A percentile compares a stretch with the other conserved stretches of the same genome.
Evolutionary conservation across 2,888 invertebrate species (phyloP).

Genomic region (Rhingia rostrata): DNA sequence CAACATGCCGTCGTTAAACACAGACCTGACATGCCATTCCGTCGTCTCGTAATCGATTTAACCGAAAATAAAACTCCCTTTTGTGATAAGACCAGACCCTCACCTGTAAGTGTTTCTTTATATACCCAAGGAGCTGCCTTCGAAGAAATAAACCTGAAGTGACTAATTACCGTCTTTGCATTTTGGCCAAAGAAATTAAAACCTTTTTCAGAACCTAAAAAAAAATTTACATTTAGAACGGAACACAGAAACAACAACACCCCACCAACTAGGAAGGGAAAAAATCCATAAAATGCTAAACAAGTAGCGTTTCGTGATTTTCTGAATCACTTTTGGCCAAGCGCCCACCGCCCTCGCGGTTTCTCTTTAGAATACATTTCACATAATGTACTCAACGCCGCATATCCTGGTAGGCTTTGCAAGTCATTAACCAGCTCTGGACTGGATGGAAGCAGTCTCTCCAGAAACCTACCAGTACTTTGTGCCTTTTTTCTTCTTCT

Average conservation of each 20-base stretch:
- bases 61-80: constrained; percentile 10
- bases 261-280: constrained; percentile 25
- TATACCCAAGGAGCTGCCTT: constrained; percentile 49
- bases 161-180: constrained; percentile 73
- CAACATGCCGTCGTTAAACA: constrained; percentile 31
- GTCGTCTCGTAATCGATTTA: constrained; percentile 20
- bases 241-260: constrained; percentile 40
- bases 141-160: constrained; percentile 36
- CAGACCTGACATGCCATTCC: constrained; percentile 45
- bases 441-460: constrained; percentile 21
- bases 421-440: constrained; percentile 63
- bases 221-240: constrained; percentile 69
- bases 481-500: constrained; percentile 2
- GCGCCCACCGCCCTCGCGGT: constrained; percentile 39
- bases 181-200: constrained; percentile 49
- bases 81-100: constrained; percentile 17
- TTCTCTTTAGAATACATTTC: constrained; percentile 22
- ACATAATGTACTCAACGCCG: constrained; percentile 31
- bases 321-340: constrained; percentile 66
- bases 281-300: constrained; percentile 72
- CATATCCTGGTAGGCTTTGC: constrained; percentile 67
- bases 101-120: constrained; percentile 1
- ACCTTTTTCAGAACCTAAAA: constrained; percentile 11
- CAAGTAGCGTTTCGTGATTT: constrained; percentile 67
- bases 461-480: constrained; percentile 5